Conservation (phyloP, 2,113 vertebrate species). For the Hemiprocne comata region DNA sequence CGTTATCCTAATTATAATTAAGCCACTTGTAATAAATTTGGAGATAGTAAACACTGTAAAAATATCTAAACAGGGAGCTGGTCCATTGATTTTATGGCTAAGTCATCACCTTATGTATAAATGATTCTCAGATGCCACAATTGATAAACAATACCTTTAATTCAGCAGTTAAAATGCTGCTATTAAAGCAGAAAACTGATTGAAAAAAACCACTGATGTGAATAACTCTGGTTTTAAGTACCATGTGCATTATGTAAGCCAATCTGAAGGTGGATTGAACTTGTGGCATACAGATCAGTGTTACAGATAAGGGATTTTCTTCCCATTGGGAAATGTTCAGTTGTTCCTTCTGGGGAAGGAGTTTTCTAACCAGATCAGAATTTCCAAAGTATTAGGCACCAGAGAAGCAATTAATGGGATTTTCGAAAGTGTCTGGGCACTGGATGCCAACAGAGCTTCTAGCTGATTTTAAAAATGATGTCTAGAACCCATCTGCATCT, state of each 20-base stretch:
- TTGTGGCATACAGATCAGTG: neutral
- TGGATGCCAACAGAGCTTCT: neutral
- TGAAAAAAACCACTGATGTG: neutral
- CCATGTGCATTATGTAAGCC: neutral
- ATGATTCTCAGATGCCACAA: neutral
- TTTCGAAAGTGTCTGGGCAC: neutral
- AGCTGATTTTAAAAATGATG: conserved; percentile 25
- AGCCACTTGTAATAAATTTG: conserved; percentile 1
- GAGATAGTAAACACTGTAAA: conserved; percentile 36
- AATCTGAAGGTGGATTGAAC: neutral
- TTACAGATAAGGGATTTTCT: neutral
- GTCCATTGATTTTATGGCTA: conserved; percentile 30
- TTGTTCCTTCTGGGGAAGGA: neutral
- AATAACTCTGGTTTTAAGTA: neutral
- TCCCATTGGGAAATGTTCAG: neutral
- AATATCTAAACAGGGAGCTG: conserved; percentile 16
- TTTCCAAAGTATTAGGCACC: neutral
- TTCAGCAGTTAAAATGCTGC: neutral
- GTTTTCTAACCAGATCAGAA: neutral
- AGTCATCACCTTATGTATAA: neutral
- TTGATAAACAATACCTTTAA: neutral
- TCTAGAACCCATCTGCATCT: conserved; percentile 34
- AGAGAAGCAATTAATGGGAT: neutral
- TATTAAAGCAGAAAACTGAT: conserved; percentile 20
- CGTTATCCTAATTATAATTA: conserved; percentile 56